phyloP scores from a whole-genome alignment of 2,888 invertebrate species.

The Anorthoa munda region DNA sequence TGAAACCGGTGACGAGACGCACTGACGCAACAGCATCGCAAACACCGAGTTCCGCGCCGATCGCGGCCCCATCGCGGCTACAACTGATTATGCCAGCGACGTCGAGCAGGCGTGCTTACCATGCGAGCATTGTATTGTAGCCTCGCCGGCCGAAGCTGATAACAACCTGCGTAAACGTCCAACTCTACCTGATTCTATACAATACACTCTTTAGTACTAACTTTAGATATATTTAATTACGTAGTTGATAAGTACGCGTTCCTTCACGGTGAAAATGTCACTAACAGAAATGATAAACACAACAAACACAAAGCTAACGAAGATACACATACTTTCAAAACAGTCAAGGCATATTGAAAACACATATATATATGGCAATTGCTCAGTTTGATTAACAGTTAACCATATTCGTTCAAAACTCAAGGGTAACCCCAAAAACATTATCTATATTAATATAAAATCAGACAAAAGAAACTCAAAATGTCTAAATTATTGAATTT shows the following conservation, averaged over 20 bases:
- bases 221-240: slow-evolving; percentile 37
- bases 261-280: slow-evolving; percentile 24
- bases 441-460: not conserved
- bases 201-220: slow-evolving; percentile 36
- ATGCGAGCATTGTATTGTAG: slow-evolving; percentile 76
- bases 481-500: not conserved
- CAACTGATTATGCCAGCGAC: slow-evolving; percentile 52
- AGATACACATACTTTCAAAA: not conserved
- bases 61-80: slow-evolving; percentile 61
- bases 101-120: slow-evolving; percentile 71
- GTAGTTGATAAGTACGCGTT: slow-evolving; percentile 13
- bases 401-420: not conserved
- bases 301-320: not conserved
- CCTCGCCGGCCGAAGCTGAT: slow-evolving; percentile 78
- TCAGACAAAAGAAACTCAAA: not conserved
- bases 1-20: slow-evolving; percentile 75
- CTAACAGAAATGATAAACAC: not conserved
- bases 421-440: not conserved
- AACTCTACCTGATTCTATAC: slow-evolving; percentile 51
- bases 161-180: slow-evolving; percentile 74
- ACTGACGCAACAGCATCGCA: slow-evolving; percentile 71
- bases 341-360: not conserved
- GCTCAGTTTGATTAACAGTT: not conserved
- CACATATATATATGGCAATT: not conserved
- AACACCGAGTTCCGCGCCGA: slow-evolving; percentile 54